These are phyloP conservation scores for Bungarus multicinctus DNA, from an alignment of 2,113 vertebrate species.

Conservation along the genomic window DNA sequence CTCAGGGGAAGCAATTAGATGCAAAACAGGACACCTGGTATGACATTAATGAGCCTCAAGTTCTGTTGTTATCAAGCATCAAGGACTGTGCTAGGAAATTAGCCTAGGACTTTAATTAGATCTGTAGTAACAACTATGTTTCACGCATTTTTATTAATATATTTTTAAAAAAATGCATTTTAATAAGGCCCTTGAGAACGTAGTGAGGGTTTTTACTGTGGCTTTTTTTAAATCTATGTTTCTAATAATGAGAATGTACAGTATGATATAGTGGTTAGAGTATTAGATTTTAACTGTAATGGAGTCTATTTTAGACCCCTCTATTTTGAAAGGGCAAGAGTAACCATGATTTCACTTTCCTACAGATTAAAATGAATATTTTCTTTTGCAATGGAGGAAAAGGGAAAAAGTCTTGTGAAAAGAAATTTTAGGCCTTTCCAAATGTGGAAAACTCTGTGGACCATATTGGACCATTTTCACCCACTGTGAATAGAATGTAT, in stretches of 20 bases:
- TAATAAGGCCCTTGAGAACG: neutral
- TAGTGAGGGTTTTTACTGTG: neutral
- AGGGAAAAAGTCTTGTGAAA: neutral
- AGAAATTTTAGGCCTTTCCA: neutral
- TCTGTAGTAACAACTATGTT: constrained; percentile 46
- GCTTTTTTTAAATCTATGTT: neutral
- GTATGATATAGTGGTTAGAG: neutral
- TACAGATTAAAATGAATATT: neutral
- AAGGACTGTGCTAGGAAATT: constrained; percentile 47
- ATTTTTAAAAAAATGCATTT: constrained; percentile 7
- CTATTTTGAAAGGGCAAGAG: neutral
- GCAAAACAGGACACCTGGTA: constrained; percentile 51
- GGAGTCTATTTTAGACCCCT: neutral
- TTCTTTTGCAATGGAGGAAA: neutral
- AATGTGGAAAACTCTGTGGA: neutral
- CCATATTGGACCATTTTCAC: neutral
- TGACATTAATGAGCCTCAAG: constrained; percentile 55
- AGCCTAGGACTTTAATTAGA: constrained; percentile 62
- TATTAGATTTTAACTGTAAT: neutral
- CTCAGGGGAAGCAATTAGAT: constrained; percentile 58
- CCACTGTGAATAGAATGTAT: neutral
- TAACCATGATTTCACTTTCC: neutral
- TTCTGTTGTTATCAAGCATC: constrained; percentile 43
- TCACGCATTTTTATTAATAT: constrained; percentile 40
- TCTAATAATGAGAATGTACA: neutral